Evolutionary conservation across 2,113 vertebrate species (phyloP).

Genomic region (Cervus canadensis): DNA sequence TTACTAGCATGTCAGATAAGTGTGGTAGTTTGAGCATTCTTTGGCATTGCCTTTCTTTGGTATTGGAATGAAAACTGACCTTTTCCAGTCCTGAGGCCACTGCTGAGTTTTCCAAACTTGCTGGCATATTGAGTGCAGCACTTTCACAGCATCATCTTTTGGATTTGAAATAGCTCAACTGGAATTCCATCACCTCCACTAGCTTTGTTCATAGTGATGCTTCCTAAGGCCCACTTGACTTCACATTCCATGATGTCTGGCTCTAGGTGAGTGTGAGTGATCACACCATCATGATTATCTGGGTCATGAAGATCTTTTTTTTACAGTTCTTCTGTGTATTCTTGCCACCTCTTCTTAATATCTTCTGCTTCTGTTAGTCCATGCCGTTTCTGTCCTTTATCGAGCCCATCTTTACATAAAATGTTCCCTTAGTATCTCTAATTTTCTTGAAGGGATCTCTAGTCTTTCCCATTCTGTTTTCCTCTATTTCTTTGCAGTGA

Average conservation of each 20-base stretch:
- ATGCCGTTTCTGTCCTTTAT: neutral
- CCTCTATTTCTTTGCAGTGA: neutral
- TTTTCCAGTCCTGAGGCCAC: neutral
- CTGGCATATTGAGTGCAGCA: neutral
- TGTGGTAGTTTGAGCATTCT: accelerated
- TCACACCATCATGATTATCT: neutral
- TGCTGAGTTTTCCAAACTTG: neutral
- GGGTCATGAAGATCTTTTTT: neutral
- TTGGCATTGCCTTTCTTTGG: neutral
- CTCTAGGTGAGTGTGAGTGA: neutral
- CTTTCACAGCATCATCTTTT: neutral
- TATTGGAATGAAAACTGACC: neutral
- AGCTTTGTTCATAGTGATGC: neutral
- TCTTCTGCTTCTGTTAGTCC: neutral
- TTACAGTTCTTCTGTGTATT: neutral
- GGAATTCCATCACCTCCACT: neutral
- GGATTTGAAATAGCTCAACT: neutral
- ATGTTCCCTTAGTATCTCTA: neutral
- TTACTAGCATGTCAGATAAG: neutral
- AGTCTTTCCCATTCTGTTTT: neutral
- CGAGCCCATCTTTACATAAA: neutral
- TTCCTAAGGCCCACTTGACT: neutral
- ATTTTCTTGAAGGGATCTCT: neutral
- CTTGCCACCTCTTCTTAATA: neutral
- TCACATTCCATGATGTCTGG: neutral